phyloP scores from a whole-genome alignment of 2,797 vertebrate species.

The Podargus strigoides region DNA sequence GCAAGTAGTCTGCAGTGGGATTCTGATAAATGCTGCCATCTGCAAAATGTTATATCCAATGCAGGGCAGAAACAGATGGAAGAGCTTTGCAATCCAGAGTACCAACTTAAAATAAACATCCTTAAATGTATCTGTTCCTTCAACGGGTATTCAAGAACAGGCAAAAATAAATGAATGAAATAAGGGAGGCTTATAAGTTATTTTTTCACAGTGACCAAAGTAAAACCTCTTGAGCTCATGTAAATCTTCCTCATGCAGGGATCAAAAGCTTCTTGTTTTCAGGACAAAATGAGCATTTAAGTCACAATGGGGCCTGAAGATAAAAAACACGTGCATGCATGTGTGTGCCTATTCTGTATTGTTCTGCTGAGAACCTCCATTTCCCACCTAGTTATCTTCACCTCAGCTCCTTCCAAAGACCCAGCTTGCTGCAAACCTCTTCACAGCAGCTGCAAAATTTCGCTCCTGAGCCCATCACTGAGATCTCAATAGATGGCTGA shows the following conservation, averaged over 20 bases:
- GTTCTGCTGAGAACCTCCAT: not conserved
- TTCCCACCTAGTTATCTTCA: not conserved
- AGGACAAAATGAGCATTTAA: not conserved
- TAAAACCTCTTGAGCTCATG: not conserved
- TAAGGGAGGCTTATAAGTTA: not conserved
- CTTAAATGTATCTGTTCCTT: constrained; percentile 41
- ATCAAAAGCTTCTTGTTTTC: constrained; percentile 19
- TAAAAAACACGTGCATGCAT: not conserved
- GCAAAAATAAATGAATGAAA: constrained; percentile 46
- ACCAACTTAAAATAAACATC: constrained; percentile 62
- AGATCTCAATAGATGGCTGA: not conserved
- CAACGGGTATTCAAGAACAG: not conserved
- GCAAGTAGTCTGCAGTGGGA: constrained; percentile 23
- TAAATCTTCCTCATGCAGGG: not conserved
- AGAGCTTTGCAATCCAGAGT: constrained; percentile 50
- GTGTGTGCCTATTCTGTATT: not conserved
- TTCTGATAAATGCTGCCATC: constrained; percentile 59
- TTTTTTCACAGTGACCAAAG: constrained; percentile 1
- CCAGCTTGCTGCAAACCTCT: not conserved
- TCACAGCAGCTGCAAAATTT: not conserved
- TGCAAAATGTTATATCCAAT: constrained; percentile 52
- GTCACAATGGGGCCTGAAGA: not conserved
- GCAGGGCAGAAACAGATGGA: constrained; percentile 54
- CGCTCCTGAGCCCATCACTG: not conserved
- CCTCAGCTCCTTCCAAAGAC: not conserved